These are phyloP conservation scores for Bhutanitis thaidina DNA, from an alignment of 2,888 invertebrate species.

Conservation along the genomic window DNA sequence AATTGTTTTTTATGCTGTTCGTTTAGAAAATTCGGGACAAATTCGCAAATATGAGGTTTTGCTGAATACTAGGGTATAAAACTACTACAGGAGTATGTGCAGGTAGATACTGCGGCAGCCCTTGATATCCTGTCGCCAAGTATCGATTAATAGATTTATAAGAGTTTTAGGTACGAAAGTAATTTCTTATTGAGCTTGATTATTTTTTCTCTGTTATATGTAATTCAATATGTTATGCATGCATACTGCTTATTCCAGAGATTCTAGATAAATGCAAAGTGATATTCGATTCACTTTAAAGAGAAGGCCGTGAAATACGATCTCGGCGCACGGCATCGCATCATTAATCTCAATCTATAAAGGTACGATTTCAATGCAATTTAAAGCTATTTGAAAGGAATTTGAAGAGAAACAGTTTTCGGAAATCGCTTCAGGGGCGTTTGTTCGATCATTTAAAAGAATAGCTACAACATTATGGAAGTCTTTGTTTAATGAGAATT, in stretches of 20 bases:
- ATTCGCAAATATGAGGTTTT: too few species aligned
- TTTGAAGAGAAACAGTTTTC: slow-evolving; percentile 10
- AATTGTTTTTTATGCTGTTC: too few species aligned
- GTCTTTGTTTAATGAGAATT: too few species aligned
- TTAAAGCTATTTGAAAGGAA: slow-evolving; percentile 13
- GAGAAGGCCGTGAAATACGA: slow-evolving; percentile 18
- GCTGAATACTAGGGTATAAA: too few species aligned
- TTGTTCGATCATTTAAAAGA: not conserved
- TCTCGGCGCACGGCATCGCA: slow-evolving; percentile 16
- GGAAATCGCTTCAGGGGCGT: not conserved
- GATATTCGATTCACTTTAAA: slow-evolving; percentile 16
- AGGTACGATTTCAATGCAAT: slow-evolving; percentile 19
- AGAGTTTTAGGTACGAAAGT: too few species aligned
- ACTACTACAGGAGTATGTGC: too few species aligned
- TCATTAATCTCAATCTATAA: slow-evolving; percentile 22
- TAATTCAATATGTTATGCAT: too few species aligned
- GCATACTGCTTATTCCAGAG: not conserved
- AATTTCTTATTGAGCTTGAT: not conserved
- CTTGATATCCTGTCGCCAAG: too few species aligned
- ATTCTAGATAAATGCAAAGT: slow-evolving; percentile 6
- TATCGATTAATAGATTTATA: too few species aligned
- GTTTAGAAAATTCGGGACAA: too few species aligned
- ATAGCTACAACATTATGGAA: too few species aligned
- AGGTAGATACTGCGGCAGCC: too few species aligned
- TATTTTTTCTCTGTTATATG: not conserved